These are phyloP conservation scores for Anhinga rufa DNA, from an alignment of 2,113 vertebrate genomes.

Conservation along the genomic window DNA sequence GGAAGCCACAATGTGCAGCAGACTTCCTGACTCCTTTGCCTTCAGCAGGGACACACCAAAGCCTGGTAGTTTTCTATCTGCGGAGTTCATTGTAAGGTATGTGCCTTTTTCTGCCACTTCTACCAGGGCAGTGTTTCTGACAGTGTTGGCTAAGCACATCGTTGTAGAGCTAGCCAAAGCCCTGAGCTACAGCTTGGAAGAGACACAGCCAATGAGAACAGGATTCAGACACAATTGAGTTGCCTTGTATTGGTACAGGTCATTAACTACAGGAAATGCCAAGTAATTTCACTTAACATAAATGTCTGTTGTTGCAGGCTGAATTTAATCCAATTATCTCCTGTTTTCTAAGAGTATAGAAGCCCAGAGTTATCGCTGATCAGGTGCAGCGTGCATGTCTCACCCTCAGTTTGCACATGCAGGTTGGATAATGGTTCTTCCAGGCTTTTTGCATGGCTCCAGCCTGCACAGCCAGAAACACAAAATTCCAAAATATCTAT, in stretches of 20 bases:
- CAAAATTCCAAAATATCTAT: not conserved
- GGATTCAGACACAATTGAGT: not conserved
- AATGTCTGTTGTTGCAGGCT: not conserved
- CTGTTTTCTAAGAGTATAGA: not conserved
- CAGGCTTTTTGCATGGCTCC: not conserved
- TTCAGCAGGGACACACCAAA: not conserved
- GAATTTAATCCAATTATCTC: not conserved
- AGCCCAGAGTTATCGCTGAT: not conserved
- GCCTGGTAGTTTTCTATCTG: not conserved
- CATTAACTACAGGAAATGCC: not conserved
- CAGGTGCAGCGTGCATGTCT: not conserved
- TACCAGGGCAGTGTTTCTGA: not conserved
- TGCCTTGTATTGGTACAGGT: not conserved
- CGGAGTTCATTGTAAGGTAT: not conserved
- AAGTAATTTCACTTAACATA: not conserved
- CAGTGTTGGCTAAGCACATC: not conserved
- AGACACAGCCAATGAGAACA: not conserved
- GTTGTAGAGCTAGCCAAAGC: not conserved
- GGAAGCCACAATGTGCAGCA: not conserved
- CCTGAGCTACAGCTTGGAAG: not conserved
- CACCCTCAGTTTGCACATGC: not conserved
- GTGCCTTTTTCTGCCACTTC: not conserved
- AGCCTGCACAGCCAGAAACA: not conserved
- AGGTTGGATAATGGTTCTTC: not conserved
- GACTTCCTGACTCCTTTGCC: not conserved